A percentile compares a stretch with the other conserved stretches of the same genome.
Evolutionary conservation across 2,113 vertebrate genomes (phyloP).

Genomic region (Anarhynchus alexandrinus): DNA sequence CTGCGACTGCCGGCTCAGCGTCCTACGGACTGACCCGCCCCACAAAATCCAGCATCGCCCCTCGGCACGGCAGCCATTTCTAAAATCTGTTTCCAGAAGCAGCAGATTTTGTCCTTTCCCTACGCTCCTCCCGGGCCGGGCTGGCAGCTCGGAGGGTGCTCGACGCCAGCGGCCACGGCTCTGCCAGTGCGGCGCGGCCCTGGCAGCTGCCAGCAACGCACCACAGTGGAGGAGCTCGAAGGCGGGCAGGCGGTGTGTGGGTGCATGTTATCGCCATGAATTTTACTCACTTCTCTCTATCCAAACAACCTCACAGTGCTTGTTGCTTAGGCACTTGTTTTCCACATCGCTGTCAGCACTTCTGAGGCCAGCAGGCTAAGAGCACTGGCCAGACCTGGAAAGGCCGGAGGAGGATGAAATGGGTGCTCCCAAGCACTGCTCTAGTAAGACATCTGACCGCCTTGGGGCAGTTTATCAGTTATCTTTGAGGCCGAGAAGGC

Average conservation of each 20-base stretch:
- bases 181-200: no score
- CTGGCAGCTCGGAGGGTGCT: background rate
- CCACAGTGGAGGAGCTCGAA: background rate
- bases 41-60: background rate
- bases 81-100: background rate
- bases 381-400: background rate
- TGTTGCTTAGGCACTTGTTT: background rate
- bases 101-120: background rate
- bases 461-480: background rate
- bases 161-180: accelerated
- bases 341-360: background rate
- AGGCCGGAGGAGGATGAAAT: background rate
- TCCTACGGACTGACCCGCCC: background rate
- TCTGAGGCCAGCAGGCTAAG: background rate
- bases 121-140: background rate
- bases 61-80: background rate
- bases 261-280: background rate
- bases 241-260: background rate
- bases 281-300: background rate
- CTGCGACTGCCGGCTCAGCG: background rate
- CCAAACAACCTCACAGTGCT: background rate
- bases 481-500: background rate
- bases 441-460: background rate
- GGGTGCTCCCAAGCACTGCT: background rate
- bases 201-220: background rate